A percentile compares a stretch with the other conserved stretches of the same genome.
Conservation (phyloP, 2,888 invertebrate genomes). For the Dryadula phaetusa region DNA sequence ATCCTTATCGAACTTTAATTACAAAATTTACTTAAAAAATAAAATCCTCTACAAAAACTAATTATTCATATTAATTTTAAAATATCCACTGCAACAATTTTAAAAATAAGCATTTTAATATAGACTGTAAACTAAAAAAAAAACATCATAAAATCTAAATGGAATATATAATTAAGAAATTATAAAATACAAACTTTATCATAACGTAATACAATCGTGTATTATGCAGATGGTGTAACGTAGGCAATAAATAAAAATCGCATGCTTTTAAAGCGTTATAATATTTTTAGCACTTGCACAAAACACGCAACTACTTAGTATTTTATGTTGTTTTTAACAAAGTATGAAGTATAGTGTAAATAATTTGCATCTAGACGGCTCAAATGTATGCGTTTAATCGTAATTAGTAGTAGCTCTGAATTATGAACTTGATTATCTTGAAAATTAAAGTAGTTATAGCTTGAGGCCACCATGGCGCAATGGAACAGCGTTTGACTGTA, state of each 20-base stretch:
- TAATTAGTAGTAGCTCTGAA: neutral
- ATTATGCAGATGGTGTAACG: constrained; percentile 43
- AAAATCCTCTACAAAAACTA: neutral
- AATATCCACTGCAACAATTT: too few species aligned
- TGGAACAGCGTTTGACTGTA: too few species aligned
- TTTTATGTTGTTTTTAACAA: constrained; percentile 33
- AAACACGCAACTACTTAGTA: constrained; percentile 33
- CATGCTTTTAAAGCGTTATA: constrained; percentile 40
- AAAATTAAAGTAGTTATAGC: too few species aligned
- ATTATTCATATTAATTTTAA: neutral
- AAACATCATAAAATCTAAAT: neutral
- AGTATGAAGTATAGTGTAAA: constrained; percentile 20
- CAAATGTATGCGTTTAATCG: constrained; percentile 13
- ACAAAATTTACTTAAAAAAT: neutral
- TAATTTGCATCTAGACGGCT: constrained; percentile 16
- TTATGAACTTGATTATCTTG: neutral
- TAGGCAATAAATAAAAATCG: constrained; percentile 44
- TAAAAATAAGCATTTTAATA: too few species aligned
- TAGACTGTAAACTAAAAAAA: neutral
- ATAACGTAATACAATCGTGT: constrained; percentile 32
- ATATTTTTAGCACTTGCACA: constrained; percentile 41
- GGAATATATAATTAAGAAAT: constrained; percentile 25
- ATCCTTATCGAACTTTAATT: too few species aligned
- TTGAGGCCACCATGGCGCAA: too few species aligned
- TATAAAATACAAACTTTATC: constrained; percentile 25